Base-by-base conservation (phyloP, 2,113 vertebrate genomes). In the Laterallus jamaicensis region DNA sequence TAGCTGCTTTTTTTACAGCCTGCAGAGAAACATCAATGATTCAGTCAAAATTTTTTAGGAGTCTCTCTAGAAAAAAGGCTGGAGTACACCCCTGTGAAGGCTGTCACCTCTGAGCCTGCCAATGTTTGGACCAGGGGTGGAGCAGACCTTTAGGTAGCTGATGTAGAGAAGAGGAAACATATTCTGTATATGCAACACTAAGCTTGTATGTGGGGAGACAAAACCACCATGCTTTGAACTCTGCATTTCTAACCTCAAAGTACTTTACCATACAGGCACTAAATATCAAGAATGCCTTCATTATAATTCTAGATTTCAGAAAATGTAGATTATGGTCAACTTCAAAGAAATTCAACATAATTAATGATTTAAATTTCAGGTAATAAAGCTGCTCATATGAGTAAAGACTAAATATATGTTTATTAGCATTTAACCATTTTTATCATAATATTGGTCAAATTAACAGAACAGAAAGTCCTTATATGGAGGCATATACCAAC, bases 101-200 rank as follows among this genome's bases (percentile, higher is more conserved):
- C 55, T 70, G 86, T 37, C 59, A 47, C 63, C 52, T 29, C 63
- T 12, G 40, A 44, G 50, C 26, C 76, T 14, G 15, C 35, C 26
- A 6, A 17, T 4, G 32, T 9, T 63, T 2, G 2, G 47, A 26
- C 54, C 28, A 56, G 62, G 62, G 90, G 90, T 94, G 93, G 92
- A 89, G 88, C 79, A 67, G 56, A 2, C 25, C 8, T 80, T 88
- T 70, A 8, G 56, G 68, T 18, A 63, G 50, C 31, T 0, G 8
- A 52, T 21, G 26, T 3, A 6, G 19, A 68, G 35, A 14, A 0
- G 4, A 85, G 81, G 73, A 75, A 93, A 70, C 1, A 1, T 49
- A 12, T 18, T 77, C 50, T 55, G 78, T 44, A 18, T 6, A 9
- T 3, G 2, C 28, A 64, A 2, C 4, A 1, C 2, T 7, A 24